phyloP scores from a whole-genome alignment of 92 coral and sea anemone species.

The Porites evermanni region DNA sequence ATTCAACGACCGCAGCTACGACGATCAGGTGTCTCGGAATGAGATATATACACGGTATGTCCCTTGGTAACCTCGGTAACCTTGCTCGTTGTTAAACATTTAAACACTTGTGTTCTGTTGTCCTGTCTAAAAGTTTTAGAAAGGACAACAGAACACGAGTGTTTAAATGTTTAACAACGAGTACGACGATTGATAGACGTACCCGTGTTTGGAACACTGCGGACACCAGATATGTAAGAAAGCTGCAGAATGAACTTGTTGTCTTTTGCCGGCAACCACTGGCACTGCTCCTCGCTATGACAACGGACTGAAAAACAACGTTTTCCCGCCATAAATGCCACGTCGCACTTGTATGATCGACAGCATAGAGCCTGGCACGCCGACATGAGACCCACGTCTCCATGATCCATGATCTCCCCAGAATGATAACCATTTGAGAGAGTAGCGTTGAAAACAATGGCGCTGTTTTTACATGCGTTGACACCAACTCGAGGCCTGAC shows the following conservation, averaged over 20 bases:
- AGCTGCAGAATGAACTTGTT: slow-evolving; percentile 70
- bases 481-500: not conserved
- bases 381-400: slow-evolving; percentile 70
- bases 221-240: slow-evolving; percentile 68
- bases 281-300: slow-evolving; percentile 68
- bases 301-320: slow-evolving; percentile 88
- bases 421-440: slow-evolving; percentile 72
- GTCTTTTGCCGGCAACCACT: slow-evolving; percentile 69
- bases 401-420: slow-evolving; percentile 78
- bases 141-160: no score
- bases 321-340: slow-evolving; percentile 83
- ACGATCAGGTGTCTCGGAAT: no score
- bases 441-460: slow-evolving; percentile 80
- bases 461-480: slow-evolving; percentile 62
- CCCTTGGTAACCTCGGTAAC: no score
- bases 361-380: slow-evolving; percentile 84
- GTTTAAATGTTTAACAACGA: no score
- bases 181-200: slow-evolving; percentile 2
- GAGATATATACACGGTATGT: no score
- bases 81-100: no score
- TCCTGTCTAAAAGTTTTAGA: no score
- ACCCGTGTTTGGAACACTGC: slow-evolving; percentile 45
- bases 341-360: slow-evolving; percentile 75
- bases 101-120: no score
- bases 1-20: no score